Conservation (phyloP, 2,113 vertebrate genomes). For the Alosa alosa region DNA sequence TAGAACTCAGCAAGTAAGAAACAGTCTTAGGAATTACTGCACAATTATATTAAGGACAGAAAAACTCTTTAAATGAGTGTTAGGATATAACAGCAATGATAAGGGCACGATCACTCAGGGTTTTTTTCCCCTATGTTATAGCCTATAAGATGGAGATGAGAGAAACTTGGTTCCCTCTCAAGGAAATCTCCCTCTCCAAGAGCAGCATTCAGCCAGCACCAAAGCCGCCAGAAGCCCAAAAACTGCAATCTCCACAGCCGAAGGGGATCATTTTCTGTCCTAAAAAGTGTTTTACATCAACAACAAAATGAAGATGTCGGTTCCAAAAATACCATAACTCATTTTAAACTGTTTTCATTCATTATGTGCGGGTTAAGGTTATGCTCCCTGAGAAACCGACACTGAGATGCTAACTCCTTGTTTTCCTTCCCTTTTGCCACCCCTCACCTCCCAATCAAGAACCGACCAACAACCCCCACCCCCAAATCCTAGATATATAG, state of each 20-base stretch:
- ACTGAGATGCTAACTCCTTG: neutral
- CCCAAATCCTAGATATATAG: neutral
- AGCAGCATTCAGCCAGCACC: neutral
- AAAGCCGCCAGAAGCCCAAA: slow-evolving; percentile 15
- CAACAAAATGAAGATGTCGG: slow-evolving; percentile 12
- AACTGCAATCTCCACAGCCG: neutral
- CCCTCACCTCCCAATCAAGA: neutral
- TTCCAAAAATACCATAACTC: slow-evolving; percentile 18
- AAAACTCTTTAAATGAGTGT: neutral
- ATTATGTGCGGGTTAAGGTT: slow-evolving; percentile 27
- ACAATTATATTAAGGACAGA: neutral
- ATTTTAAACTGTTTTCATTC: slow-evolving; percentile 34
- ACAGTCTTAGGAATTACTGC: neutral
- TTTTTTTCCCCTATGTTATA: neutral
- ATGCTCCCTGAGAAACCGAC: slow-evolving; percentile 25
- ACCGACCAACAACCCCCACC: neutral
- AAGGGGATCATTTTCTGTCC: neutral
- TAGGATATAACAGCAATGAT: neutral
- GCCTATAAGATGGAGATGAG: slow-evolving; percentile 8
- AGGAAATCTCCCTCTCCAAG: neutral
- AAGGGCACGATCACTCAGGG: neutral
- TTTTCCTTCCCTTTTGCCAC: neutral
- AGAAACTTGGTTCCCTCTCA: slow-evolving; percentile 21
- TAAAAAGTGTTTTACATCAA: slow-evolving; percentile 27
- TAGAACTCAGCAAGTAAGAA: neutral